A percentile compares a stretch with the other conserved stretches of the same genome.
phyloP scores from a whole-genome alignment of 2,113 vertebrate species.

The Crotalus tigris region DNA sequence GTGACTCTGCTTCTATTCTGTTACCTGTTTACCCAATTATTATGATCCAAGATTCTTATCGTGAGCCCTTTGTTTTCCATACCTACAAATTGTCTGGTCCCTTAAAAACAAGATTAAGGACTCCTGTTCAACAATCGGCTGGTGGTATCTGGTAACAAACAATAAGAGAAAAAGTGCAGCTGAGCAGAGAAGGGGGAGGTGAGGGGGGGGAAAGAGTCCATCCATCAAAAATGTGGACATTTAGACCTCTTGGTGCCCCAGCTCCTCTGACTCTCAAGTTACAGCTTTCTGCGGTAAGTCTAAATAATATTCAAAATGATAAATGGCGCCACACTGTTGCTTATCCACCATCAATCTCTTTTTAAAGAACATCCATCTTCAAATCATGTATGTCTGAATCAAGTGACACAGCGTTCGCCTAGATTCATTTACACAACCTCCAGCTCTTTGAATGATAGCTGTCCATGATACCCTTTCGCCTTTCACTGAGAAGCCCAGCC shows the following conservation, averaged over 20 bases:
- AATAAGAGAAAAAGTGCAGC: constrained; percentile 55
- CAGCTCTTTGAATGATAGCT: constrained; percentile 83
- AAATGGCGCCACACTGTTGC: constrained; percentile 91
- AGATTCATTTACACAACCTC: constrained; percentile 85
- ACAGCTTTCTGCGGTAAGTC: constrained; percentile 98
- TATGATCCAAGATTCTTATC: neutral
- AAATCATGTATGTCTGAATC: constrained; percentile 89
- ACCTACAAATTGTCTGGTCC: constrained; percentile 38
- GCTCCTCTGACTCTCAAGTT: constrained; percentile 93
- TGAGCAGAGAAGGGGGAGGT: neutral
- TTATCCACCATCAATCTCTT: constrained; percentile 99
- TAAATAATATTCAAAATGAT: constrained; percentile 99
- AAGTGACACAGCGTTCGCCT: constrained; percentile 82
- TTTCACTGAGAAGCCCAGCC: neutral
- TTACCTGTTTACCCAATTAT: neutral
- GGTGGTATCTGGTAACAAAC: constrained; percentile 87
- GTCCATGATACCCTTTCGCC: constrained; percentile 72
- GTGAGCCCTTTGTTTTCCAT: constrained; percentile 10
- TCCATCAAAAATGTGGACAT: constrained; percentile 86
- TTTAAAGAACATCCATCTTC: constrained; percentile 99
- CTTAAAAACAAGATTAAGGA: constrained; percentile 62
- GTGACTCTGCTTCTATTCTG: neutral
- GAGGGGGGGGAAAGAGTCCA: constrained; percentile 78
- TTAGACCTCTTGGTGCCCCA: constrained; percentile 83
- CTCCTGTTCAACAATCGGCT: constrained; percentile 68